Conservation (phyloP, 1,140 invertebrate genomes). For the Scaptomyza pallida region DNA sequence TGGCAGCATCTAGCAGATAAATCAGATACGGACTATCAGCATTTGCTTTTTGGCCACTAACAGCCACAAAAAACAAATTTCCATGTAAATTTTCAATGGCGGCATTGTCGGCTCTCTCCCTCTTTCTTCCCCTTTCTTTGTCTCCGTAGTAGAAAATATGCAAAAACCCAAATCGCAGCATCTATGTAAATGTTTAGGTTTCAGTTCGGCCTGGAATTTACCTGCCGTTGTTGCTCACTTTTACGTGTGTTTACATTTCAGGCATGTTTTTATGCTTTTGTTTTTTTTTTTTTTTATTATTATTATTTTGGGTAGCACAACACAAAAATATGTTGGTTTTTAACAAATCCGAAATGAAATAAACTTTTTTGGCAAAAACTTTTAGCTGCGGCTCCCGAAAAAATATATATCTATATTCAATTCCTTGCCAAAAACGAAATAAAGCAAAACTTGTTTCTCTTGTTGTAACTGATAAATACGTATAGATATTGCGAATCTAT, state of each 20-base stretch:
- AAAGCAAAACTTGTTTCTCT: conserved; percentile 47
- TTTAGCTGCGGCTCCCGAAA: conserved; percentile 30
- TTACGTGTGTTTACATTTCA: conserved; percentile 19
- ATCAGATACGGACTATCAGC: conserved; percentile 54
- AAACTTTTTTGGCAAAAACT: conserved; percentile 49
- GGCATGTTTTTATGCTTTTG: conserved; percentile 27
- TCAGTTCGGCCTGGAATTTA: conserved; percentile 43
- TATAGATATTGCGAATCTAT: conserved; percentile 75
- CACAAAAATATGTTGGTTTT: conserved; percentile 68
- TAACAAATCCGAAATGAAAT: conserved; percentile 77
- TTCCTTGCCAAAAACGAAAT: conserved; percentile 45
- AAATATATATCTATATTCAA: conserved; percentile 40
- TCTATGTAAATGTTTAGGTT: conserved; percentile 73
- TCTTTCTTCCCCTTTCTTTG: background rate
- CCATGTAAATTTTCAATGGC: conserved; percentile 71
- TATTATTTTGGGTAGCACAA: conserved; percentile 12
- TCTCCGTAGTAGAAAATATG: conserved; percentile 45
- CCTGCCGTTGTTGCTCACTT: conserved; percentile 62
- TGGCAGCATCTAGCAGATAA: conserved; percentile 20
- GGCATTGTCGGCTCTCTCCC: conserved; percentile 54
- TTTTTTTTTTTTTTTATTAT: no score
- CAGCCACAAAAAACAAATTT: conserved; percentile 70
- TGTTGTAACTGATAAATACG: conserved; percentile 54
- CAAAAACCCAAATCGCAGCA: conserved; percentile 63
- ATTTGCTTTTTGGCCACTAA: conserved; percentile 45